Conservation (phyloP, 2,113 vertebrate genomes). For the Oxyura jamaicensis region DNA sequence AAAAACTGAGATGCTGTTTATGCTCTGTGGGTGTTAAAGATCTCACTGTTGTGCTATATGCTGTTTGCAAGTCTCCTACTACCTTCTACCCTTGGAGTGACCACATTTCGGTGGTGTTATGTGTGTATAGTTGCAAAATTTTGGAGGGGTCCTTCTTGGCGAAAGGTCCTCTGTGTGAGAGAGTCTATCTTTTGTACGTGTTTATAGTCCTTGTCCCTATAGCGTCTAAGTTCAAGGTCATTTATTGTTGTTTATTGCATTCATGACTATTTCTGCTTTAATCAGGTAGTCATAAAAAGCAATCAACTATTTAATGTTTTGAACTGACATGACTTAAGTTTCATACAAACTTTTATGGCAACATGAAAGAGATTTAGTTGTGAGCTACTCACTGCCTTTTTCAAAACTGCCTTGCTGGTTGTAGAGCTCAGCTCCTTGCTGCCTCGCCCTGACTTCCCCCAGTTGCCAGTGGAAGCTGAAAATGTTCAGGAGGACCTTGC, state of each 20-base stretch:
- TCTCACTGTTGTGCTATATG: not conserved
- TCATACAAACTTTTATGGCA: not conserved
- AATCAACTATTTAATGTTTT: not conserved
- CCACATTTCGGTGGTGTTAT: not conserved
- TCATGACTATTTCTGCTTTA: fast-evolving
- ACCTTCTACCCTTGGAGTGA: not conserved
- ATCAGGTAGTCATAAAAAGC: not conserved
- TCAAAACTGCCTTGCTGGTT: not conserved
- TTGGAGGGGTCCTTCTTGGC: not conserved
- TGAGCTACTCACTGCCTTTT: not conserved
- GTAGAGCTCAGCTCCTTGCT: fast-evolving
- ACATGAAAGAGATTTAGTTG: not conserved
- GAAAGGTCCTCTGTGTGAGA: not conserved
- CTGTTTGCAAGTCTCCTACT: not conserved
- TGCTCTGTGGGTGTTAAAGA: slow-evolving; percentile 20
- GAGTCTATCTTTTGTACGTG: not conserved
- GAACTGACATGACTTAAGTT: not conserved
- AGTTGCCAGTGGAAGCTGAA: not conserved
- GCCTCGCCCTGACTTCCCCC: not conserved
- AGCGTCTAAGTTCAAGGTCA: not conserved
- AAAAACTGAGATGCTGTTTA: slow-evolving; percentile 33
- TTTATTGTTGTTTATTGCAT: not conserved
- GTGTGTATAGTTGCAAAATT: not conserved
- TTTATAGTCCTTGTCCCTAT: not conserved
- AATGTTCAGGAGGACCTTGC: not conserved